Evolutionary conservation across 2,113 vertebrate genomes (phyloP).

Genomic region (Ibidorhyncha struthersii): DNA sequence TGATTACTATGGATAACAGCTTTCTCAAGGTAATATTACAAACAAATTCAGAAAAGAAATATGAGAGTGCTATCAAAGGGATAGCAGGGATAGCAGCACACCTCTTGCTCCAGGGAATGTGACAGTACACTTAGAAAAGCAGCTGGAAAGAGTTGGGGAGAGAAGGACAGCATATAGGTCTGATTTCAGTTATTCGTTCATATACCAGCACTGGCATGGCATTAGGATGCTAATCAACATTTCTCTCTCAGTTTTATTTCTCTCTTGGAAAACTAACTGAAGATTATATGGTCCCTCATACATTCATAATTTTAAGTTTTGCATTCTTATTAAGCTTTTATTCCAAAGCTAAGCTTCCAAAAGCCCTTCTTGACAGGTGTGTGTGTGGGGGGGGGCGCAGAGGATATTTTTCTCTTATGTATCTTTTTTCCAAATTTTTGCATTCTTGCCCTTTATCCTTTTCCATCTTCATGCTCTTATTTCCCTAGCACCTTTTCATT

Average conservation of each 20-base stretch:
- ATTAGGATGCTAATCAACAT: background rate
- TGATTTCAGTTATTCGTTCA: background rate
- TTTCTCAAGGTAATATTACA: background rate
- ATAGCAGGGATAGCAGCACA: background rate
- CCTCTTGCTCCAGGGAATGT: background rate
- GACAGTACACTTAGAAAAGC: background rate
- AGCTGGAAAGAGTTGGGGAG: background rate
- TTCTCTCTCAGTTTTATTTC: background rate
- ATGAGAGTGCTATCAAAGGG: background rate
- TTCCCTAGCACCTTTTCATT: background rate
- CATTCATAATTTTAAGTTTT: background rate
- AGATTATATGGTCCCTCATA: background rate
- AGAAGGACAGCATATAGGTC: background rate
- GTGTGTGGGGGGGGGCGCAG: rapidly evolving
- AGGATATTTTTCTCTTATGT: background rate
- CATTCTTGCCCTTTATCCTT: background rate
- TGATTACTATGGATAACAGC: background rate
- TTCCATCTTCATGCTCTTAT: background rate
- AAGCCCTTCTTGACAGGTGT: background rate
- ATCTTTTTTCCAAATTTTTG: background rate
- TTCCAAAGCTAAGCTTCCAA: background rate
- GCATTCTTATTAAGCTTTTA: background rate
- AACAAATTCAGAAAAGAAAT: background rate
- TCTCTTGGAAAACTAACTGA: background rate
- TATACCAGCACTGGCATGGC: background rate